These are phyloP conservation scores for Strigops habroptila DNA, from an alignment of 2,113 vertebrate genomes.

Conservation along the genomic window DNA sequence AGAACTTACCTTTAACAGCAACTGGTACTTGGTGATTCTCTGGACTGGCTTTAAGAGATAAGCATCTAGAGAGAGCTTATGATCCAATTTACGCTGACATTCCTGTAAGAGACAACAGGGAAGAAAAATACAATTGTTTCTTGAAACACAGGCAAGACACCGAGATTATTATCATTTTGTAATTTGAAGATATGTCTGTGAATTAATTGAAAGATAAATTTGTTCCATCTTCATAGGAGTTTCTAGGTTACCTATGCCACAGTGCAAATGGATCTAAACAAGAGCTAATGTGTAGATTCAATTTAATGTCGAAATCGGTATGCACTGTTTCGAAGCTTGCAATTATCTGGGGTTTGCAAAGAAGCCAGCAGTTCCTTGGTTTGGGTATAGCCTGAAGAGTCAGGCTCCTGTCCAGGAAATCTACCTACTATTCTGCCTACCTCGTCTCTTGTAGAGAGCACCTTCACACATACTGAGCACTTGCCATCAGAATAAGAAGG, in stretches of 20 bases:
- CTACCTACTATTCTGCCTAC: not conserved
- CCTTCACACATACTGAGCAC: not conserved
- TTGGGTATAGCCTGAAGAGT: not conserved
- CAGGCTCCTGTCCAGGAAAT: not conserved
- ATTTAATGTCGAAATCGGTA: not conserved
- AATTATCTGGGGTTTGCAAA: not conserved
- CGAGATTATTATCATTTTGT: not conserved
- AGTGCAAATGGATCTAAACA: not conserved
- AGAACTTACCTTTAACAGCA: constrained; percentile 82
- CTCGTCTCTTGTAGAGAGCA: not conserved
- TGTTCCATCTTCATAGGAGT: not conserved
- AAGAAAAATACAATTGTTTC: not conserved
- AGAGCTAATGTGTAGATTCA: not conserved
- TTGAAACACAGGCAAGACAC: not conserved
- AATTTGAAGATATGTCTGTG: not conserved
- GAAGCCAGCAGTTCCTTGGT: not conserved
- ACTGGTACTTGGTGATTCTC: constrained; percentile 91
- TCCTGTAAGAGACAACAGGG: constrained; percentile 11
- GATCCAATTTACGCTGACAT: constrained; percentile 87
- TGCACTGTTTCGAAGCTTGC: not conserved
- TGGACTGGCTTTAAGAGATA: constrained; percentile 92
- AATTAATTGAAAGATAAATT: not conserved
- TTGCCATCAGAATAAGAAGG: not conserved
- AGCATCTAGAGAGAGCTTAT: constrained; percentile 89
- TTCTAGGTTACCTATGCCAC: not conserved